Conservation (phyloP, 2,888 invertebrate genomes). For the Caenorhabditis sp. region DNA sequence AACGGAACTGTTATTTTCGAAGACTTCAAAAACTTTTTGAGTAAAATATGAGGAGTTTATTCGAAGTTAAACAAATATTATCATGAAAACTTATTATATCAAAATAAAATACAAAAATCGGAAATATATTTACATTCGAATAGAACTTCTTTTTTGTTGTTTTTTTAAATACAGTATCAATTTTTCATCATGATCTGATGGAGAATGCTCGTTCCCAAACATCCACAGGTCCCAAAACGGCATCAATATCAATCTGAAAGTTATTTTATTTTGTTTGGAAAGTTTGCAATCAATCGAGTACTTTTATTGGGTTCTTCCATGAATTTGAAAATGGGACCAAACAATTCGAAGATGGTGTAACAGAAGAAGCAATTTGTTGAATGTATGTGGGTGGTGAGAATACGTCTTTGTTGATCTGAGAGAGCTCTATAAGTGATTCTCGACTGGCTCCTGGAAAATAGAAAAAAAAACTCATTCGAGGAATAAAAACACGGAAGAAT, state of each 20-base stretch:
- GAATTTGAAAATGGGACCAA: background rate
- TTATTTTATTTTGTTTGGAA: background rate
- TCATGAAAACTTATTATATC: background rate
- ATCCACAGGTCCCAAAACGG: background rate
- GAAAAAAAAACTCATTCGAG: too few species aligned
- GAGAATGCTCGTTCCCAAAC: constrained; percentile 1
- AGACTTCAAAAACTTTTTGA: constrained; percentile 24
- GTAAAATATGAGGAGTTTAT: constrained; percentile 4
- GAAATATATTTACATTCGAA: too few species aligned
- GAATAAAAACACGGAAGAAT: too few species aligned
- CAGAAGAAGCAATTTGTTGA: background rate
- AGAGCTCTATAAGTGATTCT: background rate
- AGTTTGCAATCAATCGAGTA: background rate
- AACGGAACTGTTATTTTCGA: constrained; percentile 2
- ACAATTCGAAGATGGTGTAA: background rate
- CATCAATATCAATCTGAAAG: background rate
- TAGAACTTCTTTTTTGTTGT: too few species aligned
- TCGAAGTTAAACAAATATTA: background rate
- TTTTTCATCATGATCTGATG: too few species aligned
- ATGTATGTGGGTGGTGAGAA: background rate
- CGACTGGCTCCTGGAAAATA: background rate
- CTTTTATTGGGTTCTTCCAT: background rate
- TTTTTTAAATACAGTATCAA: too few species aligned
- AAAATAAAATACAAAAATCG: background rate
- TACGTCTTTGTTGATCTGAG: background rate